Evolutionary conservation across 2,113 vertebrate genomes (phyloP).

Genomic region (Hydrochoerus hydrochaeris): DNA sequence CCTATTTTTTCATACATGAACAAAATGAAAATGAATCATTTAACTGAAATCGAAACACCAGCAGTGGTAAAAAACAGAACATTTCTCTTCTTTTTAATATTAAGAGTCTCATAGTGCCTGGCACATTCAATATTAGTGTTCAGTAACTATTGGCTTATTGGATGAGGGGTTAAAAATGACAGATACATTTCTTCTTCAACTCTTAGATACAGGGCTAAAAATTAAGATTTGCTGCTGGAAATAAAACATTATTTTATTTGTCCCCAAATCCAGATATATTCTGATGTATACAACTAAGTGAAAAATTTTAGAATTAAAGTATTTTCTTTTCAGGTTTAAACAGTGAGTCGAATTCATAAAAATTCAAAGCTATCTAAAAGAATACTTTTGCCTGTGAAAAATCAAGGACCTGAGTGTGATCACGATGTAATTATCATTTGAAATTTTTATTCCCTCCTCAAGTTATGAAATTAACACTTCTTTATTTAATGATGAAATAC

Average conservation of each 20-base stretch:
- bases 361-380: background rate
- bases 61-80: background rate
- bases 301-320: slow-evolving; percentile 14
- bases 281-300: background rate
- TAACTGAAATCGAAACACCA: background rate
- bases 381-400: slow-evolving; percentile 71
- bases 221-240: background rate
- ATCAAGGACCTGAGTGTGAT: slow-evolving; percentile 27
- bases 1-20: background rate
- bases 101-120: background rate
- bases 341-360: background rate
- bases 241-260: slow-evolving; percentile 29
- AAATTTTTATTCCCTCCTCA: slow-evolving; percentile 75
- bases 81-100: background rate
- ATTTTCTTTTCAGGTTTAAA: slow-evolving; percentile 9
- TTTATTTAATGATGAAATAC: slow-evolving; percentile 77
- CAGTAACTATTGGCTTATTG: background rate
- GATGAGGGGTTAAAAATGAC: slow-evolving; percentile 15
- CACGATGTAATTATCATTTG: slow-evolving; percentile 69
- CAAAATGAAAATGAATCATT: slow-evolving; percentile 10
- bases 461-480: slow-evolving; percentile 67
- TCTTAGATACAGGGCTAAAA: background rate
- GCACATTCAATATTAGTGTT: background rate
- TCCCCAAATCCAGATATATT: background rate
- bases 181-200: background rate